These are phyloP conservation scores for Amazona guildingii DNA, from an alignment of 2,113 vertebrate genomes.

Conservation along the genomic window DNA sequence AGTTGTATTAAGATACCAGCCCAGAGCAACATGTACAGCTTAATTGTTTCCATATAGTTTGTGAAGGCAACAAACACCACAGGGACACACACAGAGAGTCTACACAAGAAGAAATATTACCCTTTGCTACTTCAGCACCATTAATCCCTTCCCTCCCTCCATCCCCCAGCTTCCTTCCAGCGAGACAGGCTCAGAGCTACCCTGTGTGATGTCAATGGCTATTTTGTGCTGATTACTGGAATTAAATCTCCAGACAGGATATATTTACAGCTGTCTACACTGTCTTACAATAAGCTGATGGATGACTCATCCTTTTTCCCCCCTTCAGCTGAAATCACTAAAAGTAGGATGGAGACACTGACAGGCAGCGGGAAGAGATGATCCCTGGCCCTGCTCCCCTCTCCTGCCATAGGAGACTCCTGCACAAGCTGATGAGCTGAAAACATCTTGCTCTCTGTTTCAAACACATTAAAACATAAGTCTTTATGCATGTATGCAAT, in stretches of 20 bases:
- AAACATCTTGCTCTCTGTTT: not conserved
- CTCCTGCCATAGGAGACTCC: not conserved
- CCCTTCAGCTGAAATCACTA: conserved; percentile 16
- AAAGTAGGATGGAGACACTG: not conserved
- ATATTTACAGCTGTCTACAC: conserved; percentile 60
- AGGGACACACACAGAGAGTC: not conserved
- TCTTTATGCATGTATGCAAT: not conserved
- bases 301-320: conserved; percentile 60
- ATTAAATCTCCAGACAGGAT: conserved; percentile 70
- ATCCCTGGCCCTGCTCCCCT: not conserved
- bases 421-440: not conserved
- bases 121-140: not conserved
- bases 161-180: not conserved
- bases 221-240: conserved; percentile 72
- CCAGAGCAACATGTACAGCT: not conserved
- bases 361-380: not conserved
- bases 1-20: not conserved
- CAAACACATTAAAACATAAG: fast-evolving
- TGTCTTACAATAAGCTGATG: conserved; percentile 46
- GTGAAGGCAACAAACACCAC: not conserved
- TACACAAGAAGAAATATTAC: not conserved
- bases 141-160: not conserved
- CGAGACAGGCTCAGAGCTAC: not conserved
- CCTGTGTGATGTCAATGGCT: conserved; percentile 42
- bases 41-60: not conserved